These are phyloP conservation scores for Drosophila rufa DNA, from an alignment of 1,140 invertebrate species.

Conservation along the genomic window DNA sequence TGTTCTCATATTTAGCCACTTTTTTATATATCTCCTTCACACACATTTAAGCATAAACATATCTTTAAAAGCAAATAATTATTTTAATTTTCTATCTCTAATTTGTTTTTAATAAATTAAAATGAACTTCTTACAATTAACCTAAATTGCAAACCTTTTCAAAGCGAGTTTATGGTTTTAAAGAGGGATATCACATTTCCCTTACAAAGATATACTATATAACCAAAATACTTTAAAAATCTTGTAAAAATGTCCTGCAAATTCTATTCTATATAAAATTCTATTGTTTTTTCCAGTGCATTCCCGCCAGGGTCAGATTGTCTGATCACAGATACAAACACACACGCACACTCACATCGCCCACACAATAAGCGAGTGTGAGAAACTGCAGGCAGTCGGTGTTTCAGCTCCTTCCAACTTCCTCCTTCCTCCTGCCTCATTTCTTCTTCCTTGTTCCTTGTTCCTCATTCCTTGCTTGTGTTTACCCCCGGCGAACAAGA, in stretches of 20 bases:
- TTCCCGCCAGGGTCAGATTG: constrained; percentile 62
- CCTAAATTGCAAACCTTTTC: neutral
- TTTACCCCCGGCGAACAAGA: constrained; percentile 53
- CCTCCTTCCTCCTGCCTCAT: constrained; percentile 10
- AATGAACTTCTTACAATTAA: too few species aligned
- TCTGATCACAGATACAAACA: constrained; percentile 33
- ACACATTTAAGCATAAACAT: too few species aligned
- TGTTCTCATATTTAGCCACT: too few species aligned
- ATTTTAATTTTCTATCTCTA: too few species aligned
- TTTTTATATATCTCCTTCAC: too few species aligned
- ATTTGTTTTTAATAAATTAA: too few species aligned
- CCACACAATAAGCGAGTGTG: constrained; percentile 71
- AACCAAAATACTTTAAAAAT: neutral
- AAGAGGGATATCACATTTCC: neutral
- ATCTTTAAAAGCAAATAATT: too few species aligned
- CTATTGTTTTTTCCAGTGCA: constrained; percentile 48
- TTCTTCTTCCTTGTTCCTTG: constrained; percentile 28
- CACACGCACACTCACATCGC: constrained; percentile 37
- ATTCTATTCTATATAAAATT: too few species aligned
- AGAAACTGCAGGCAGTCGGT: constrained; percentile 67
- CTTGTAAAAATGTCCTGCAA: neutral
- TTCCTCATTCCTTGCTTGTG: constrained; percentile 26
- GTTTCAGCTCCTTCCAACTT: constrained; percentile 16
- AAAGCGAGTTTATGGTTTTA: neutral
- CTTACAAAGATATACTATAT: neutral